phyloP scores from a whole-genome alignment of 2,888 invertebrate species.

The Stegophylla sp. region DNA sequence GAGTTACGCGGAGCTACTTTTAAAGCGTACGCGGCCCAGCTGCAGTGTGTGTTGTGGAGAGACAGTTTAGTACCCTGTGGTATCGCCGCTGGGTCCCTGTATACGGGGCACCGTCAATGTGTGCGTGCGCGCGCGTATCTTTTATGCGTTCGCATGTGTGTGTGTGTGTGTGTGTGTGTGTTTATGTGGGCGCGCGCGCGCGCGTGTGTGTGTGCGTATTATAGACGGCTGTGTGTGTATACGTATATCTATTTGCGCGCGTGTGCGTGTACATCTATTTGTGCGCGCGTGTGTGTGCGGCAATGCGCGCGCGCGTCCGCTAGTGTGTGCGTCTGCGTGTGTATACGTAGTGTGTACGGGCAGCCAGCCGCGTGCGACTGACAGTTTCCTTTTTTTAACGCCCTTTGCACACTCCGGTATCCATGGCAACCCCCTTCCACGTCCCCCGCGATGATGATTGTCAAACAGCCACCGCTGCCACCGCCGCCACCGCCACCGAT shows the following conservation, averaged over 20 bases:
- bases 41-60: not conserved
- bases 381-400: slow-evolving; percentile 59
- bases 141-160: not conserved
- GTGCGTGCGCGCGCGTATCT: not conserved
- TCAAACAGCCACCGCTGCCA: slow-evolving; percentile 48
- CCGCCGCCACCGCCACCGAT: not conserved
- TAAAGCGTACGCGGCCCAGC: too few relatives aligned
- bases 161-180: not conserved
- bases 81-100: slow-evolving; percentile 35
- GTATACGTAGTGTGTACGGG: slow-evolving; percentile 3
- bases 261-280: not conserved
- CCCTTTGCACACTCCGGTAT: slow-evolving; percentile 52
- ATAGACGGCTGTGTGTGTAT: too few relatives aligned
- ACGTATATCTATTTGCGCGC: too few relatives aligned
- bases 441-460: slow-evolving; percentile 53
- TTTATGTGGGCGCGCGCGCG: not conserved
- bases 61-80: slow-evolving; percentile 45
- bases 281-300: not conserved
- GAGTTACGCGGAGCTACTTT: not conserved
- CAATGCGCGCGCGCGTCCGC: not conserved
- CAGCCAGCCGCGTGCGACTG: slow-evolving; percentile 54
- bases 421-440: slow-evolving; percentile 58
- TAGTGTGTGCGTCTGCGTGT: not conserved
- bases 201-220: not conserved
- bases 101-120: too few relatives aligned